Evolutionary conservation across 2,888 invertebrate species (phyloP), one percentile per base, ranked within the genome.

Genomic region (Anagyrus pseudococci): DNA sequence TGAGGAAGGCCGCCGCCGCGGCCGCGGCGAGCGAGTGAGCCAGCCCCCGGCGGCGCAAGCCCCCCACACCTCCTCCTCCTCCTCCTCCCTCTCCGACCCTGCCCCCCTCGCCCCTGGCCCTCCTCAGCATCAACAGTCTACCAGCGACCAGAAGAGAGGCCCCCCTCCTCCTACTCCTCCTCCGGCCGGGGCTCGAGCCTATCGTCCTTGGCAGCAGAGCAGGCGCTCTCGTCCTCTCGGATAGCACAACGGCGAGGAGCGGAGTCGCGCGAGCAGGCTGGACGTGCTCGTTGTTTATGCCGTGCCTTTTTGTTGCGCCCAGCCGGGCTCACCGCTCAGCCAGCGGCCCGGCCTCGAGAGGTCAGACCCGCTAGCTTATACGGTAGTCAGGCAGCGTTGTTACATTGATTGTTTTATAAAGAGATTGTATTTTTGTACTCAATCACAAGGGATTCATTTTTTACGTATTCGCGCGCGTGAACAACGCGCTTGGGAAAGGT

Each of bases 1-100:
- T 79, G 43, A 69, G 80, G 68, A 81, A 79, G 60, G 70, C 80
- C 10, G 79, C 75, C 22, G 41, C 46, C 22, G 65, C 40, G 0
- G 62, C 65, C 8, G 60, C 62, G 10, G 60, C 40, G 1, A 71
- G 72, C 67, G 77, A 80, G 77, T 70, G 33, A 37, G 56, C 49
- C 64, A 37, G 60, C 58, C 44, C 54, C 40, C 50, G 19, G 22
- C n/a, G 25, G 22, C 49, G 47, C 13, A 43, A 49, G 20, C 37
- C 25, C 26, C 40, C 41, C 48, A 61, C 23, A 47, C 47, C 54
- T 26, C 25, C 4, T 40, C 10, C 53, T 17, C 23, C n/a, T n/a
- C n/a, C n/a, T n/a, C n/a, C n/a, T n/a, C n/a, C n/a, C n/a, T n/a
- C n/a, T n/a, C n/a, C n/a, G 10, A 41, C 53, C n/a, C 23, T 22